phyloP scores from a whole-genome alignment of 2,113 vertebrate genomes.

The Eulemur rufifrons region DNA sequence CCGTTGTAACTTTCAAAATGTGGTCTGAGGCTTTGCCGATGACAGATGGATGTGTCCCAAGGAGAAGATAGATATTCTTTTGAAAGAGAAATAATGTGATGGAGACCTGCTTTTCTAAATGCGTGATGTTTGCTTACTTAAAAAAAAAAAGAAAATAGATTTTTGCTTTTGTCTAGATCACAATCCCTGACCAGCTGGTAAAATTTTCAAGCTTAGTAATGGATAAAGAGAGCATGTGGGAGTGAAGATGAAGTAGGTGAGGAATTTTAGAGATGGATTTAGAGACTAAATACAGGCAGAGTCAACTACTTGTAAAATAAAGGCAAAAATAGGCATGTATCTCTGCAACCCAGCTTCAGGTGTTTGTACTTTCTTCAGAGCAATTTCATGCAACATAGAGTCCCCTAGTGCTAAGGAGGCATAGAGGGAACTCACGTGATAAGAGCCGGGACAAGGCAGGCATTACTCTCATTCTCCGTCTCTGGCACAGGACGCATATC shows the following conservation, averaged over 20 bases:
- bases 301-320: not conserved
- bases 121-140: not conserved
- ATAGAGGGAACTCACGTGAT: not conserved
- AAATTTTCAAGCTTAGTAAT: not conserved
- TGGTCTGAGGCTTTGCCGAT: not conserved
- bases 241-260: not conserved
- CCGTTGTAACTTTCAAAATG: not conserved
- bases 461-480: not conserved
- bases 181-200: not conserved
- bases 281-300: not conserved
- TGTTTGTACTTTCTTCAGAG: not conserved
- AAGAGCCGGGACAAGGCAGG: not conserved
- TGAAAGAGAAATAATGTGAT: not conserved
- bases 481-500: too few species aligned
- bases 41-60: not conserved
- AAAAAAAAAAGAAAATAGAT: not conserved
- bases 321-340: not conserved
- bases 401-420: too few species aligned
- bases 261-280: not conserved
- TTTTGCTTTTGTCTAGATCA: not conserved
- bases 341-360: not conserved
- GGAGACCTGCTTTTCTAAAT: not conserved
- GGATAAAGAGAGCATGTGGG: not conserved
- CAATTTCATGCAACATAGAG: accelerated
- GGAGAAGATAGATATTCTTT: not conserved